Evolutionary conservation across 2,797 vertebrate species (phyloP).

Genomic region (Acanthis flammea): DNA sequence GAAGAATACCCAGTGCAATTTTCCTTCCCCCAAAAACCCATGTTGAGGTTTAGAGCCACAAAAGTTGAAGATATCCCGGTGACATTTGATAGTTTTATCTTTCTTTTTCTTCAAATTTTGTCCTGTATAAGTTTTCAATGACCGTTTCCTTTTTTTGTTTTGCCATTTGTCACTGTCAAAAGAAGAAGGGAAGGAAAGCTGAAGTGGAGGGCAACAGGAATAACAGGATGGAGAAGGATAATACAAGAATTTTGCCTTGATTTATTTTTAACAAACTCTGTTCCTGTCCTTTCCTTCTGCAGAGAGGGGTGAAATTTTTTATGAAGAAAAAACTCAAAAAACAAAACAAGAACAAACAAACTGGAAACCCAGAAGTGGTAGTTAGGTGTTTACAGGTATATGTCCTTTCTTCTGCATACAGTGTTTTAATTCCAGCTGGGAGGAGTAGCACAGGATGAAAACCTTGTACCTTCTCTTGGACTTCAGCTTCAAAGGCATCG

Average conservation of each 20-base stretch:
- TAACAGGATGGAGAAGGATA: not conserved
- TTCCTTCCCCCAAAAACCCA: fast-evolving
- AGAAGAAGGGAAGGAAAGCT: not conserved
- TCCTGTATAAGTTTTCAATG: not conserved
- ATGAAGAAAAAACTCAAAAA: not conserved
- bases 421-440: not conserved
- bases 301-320: not conserved
- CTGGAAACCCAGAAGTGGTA: not conserved
- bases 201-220: fast-evolving
- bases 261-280: not conserved
- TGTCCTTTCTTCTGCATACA: not conserved
- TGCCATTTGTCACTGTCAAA: not conserved
- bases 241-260: not conserved
- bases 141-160: not conserved
- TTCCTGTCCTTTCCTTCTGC: not conserved
- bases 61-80: not conserved
- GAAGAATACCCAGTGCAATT: not conserved
- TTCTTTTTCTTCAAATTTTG: not conserved
- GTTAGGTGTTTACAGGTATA: not conserved
- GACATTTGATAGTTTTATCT: not conserved
- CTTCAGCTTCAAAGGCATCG: not conserved
- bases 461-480: not conserved
- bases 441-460: not conserved
- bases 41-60: not conserved
- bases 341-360: not conserved